Base-by-base conservation (phyloP, 2,888 invertebrate species). In the Agriopis aurantiaria region DNA sequence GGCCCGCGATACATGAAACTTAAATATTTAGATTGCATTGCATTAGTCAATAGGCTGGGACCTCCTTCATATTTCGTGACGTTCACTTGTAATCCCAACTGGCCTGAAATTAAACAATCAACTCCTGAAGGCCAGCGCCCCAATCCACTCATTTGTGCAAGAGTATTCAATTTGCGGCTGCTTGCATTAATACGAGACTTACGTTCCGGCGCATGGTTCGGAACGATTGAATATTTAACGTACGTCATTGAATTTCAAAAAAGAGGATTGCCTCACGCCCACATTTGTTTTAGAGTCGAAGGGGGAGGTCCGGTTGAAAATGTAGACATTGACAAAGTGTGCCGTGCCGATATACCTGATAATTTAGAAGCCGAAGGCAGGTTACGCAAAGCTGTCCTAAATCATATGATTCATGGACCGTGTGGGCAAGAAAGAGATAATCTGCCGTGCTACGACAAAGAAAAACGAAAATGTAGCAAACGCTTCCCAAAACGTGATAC, bases 191-290 rank as follows among this genome's bases (percentile, higher is more conserved):
- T 41, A 41, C 14, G 59, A 9, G 65, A 65, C 33, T 8, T 65
- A 4, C 17, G 65, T 41, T 59, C 59, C 41, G 65, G 59, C 23
- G n/a, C 2, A 11, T 65, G 59, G 59, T 65, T 65, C 41, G 59
- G 65, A 3, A 59, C 40, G 11, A 10, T 53, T 4, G 33, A 46
- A 17, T 65, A 57, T 48, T n/a, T 65, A 6, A 65, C 46, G 40
- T n/a, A 65, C 11, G 64, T 65, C 1, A 65, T 65, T 49, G 64
- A 65, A 41, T 65, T 65, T 57, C 57, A 65, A 51, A 65, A 10
- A 23, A 23, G 17, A 23, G 17, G 17, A 23, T 23, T 23, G 17
- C 17, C 17, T 23, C 17, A 23, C 17, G 17, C 17, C 17, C 17
- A 23, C 17, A 23, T 23, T 23, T 23, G 17, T 23, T 23, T 23